phyloP scores from a whole-genome alignment of 2,113 vertebrate species.

The Helogale parvula region DNA sequence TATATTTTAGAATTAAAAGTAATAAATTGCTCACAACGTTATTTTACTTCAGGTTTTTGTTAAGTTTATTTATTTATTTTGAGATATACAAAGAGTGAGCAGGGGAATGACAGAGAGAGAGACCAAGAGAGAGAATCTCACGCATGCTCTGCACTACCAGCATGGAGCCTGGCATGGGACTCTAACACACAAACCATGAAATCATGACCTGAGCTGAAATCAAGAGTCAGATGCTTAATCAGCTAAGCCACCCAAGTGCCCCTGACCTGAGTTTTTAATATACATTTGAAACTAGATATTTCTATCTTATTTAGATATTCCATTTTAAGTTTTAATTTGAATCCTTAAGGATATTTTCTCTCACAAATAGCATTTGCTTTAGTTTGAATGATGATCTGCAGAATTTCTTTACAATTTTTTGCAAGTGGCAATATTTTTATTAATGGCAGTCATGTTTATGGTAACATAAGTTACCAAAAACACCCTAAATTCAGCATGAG shows the following conservation, averaged over 20 bases:
- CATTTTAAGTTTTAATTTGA: neutral
- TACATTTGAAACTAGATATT: neutral
- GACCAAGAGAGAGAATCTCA: too few species aligned
- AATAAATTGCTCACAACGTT: neutral
- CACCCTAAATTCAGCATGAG: neutral
- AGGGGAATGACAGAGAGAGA: too few species aligned
- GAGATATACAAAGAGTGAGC: too few species aligned
- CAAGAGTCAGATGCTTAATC: too few species aligned
- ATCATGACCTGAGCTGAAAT: too few species aligned
- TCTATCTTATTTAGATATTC: neutral
- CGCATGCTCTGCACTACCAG: too few species aligned
- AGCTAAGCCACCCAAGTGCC: too few species aligned
- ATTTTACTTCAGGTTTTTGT: neutral
- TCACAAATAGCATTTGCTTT: neutral
- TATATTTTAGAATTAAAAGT: neutral
- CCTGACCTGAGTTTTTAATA: neutral
- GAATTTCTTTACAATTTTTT: neutral
- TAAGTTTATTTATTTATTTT: too few species aligned
- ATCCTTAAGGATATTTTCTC: neutral
- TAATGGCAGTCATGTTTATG: neutral
- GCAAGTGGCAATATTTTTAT: neutral
- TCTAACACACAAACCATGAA: too few species aligned
- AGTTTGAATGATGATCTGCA: neutral
- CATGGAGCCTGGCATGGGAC: too few species aligned
- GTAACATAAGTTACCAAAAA: neutral